phyloP scores from a whole-genome alignment of 2,797 vertebrate species.

The Helarctos malayanus region DNA sequence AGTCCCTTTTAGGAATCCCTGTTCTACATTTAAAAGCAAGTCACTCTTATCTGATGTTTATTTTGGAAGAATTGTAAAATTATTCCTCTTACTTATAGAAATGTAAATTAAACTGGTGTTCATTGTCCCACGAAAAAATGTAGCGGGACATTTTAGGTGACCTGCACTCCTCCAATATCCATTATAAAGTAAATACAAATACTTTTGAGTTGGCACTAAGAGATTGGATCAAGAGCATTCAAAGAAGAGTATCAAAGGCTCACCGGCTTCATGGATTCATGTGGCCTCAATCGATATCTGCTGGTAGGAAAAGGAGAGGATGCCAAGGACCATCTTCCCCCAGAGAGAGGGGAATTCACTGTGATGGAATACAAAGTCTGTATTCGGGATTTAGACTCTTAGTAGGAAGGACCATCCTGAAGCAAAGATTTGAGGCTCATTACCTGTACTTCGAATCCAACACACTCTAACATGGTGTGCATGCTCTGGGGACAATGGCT shows the following conservation, averaged over 20 bases:
- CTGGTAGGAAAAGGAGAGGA: background rate
- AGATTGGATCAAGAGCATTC: background rate
- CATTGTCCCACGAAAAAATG: background rate
- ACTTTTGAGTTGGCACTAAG: background rate
- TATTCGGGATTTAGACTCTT: background rate
- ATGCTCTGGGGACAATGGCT: background rate
- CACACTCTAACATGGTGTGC: accelerated
- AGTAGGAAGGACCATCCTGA: background rate
- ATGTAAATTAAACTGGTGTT: background rate
- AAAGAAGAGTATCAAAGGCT: background rate
- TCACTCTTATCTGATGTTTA: background rate
- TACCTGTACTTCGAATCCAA: background rate
- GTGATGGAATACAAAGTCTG: background rate
- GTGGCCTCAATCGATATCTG: background rate
- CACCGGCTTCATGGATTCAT: background rate
- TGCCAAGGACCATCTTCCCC: background rate
- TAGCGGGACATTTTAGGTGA: background rate
- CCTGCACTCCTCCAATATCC: background rate
- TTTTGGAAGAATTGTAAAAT: background rate
- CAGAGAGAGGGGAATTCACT: background rate
- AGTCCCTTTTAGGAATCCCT: background rate
- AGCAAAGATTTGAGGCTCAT: background rate
- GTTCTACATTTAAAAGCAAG: background rate
- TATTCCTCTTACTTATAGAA: background rate
- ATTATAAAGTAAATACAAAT: conserved; percentile 11